Evolutionary conservation across 2,888 invertebrate genomes (phyloP), one percentile per base, ranked within the genome.

Genomic region (Orthonevra nobilis): DNA sequence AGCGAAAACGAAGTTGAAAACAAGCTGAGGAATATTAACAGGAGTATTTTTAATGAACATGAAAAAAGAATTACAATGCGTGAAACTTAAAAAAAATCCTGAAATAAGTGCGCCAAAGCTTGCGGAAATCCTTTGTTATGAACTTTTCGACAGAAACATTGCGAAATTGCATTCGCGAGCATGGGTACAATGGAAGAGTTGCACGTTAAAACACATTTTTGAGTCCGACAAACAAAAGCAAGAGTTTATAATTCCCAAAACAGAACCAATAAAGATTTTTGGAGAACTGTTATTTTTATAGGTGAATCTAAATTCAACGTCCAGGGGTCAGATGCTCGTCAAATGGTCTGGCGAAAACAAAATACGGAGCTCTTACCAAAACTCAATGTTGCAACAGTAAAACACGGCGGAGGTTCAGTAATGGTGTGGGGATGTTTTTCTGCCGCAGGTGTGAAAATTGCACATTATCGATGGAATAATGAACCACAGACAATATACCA

Each of bases 311-410:
- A 81, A 36, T 82, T 66, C 17, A 68, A 81, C 26, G 7, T 81
- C 7, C 30, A 4, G 23, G 26, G 44, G 10, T 66, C 54, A n/a
- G 73, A 82, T 60, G 70, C 72, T 7, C 36, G 58, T 2, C 58
- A 20, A 14, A 82, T 19, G 44, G 79, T 82, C 10, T 83, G 70
- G 81, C 50, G 82, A 32, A 82, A 79, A 77, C 23, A 15, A 26
- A 81, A 82, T 56, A 68, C 64, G 15, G 82, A 81, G 28, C 34
- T 82, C 7, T 30, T 82, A 9, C 30, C 56, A 42, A 64, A 82
- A 48, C 81, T 83, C 36, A 30, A 83, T n/a, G 28, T 28, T 4
- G 66, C 82, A 20, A 83, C 83, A n/a, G 81, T 85, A 0, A 84
- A 85, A 58, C 84, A 84, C 56, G 83, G 83, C n/a, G n/a, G n/a